Conservation (phyloP, 2,888 invertebrate genomes). For the Eledone cirrhosa region DNA sequence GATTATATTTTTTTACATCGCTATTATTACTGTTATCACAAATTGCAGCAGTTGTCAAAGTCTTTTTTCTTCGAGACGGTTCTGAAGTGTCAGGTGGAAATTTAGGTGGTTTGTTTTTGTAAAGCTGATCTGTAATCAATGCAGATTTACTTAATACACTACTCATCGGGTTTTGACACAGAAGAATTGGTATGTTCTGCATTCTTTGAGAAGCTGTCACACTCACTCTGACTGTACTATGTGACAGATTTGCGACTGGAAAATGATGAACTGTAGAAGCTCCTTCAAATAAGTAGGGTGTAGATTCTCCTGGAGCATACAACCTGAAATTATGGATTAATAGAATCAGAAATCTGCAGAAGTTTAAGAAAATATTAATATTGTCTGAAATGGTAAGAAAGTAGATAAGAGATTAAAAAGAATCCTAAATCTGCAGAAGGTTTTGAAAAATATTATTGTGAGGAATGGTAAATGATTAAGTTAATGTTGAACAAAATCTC, state of each 20-base stretch:
- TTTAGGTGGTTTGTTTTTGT: background rate
- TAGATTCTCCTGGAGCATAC: slow-evolving; percentile 75
- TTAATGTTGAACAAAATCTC: no score
- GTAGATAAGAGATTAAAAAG: no score
- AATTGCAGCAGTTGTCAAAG: background rate
- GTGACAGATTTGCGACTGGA: slow-evolving; percentile 48
- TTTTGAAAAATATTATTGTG: background rate
- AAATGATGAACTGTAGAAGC: slow-evolving; percentile 59
- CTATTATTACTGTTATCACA: slow-evolving; percentile 10
- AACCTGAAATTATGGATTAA: slow-evolving; percentile 63
- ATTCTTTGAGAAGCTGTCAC: slow-evolving; percentile 67
- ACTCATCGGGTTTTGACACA: slow-evolving; percentile 34
- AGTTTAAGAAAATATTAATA: background rate
- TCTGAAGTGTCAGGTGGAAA: no score
- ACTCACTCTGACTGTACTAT: slow-evolving; percentile 70
- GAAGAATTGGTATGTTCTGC: slow-evolving; percentile 36
- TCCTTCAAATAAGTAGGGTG: slow-evolving; percentile 70
- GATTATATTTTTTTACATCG: background rate
- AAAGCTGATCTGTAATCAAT: background rate
- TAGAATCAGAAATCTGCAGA: background rate
- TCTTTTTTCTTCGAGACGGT: no score
- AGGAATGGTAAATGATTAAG: background rate
- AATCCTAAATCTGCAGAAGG: background rate
- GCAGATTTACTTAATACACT: background rate
- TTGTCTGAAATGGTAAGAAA: background rate